Conservation (phyloP, 2,888 invertebrate species). For the Clanis bilineata region DNA sequence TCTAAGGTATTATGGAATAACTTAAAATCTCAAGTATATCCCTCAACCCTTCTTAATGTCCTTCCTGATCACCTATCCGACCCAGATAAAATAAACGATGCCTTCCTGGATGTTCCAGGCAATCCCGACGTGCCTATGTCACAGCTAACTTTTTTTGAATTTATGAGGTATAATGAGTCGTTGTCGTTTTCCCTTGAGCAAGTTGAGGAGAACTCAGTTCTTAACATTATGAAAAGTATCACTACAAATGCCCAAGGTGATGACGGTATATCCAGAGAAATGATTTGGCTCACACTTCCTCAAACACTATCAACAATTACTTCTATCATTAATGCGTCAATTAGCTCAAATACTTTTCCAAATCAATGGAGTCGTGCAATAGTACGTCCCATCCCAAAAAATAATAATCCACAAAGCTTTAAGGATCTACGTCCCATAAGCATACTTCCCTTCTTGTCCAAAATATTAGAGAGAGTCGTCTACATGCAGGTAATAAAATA, state of each 20-base stretch:
- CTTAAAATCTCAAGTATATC: background rate
- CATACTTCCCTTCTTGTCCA: constrained; percentile 22
- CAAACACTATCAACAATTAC: background rate
- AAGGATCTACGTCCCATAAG: constrained; percentile 23
- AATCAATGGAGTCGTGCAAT: constrained; percentile 8
- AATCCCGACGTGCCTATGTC: background rate
- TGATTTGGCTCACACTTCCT: constrained; percentile 11
- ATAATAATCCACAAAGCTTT: background rate
- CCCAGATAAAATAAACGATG: background rate
- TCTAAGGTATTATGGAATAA: too few relatives aligned
- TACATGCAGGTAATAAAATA: too few relatives aligned
- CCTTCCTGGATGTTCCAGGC: background rate
- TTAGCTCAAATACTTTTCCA: constrained; percentile 4
- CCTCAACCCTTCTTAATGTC: background rate
- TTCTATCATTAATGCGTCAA: constrained; percentile 12
- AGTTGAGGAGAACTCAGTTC: background rate
- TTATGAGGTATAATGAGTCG: background rate
- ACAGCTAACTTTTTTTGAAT: background rate
- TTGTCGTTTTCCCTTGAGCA: background rate
- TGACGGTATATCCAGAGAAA: constrained; percentile 7
- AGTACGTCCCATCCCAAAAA: constrained; percentile 14
- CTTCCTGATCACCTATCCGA: background rate
- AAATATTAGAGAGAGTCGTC: background rate
- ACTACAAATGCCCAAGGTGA: constrained; percentile 7
- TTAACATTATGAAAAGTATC: background rate